Conservation (phyloP, 2,797 vertebrate genomes). For the Trachops cirrhosus region DNA sequence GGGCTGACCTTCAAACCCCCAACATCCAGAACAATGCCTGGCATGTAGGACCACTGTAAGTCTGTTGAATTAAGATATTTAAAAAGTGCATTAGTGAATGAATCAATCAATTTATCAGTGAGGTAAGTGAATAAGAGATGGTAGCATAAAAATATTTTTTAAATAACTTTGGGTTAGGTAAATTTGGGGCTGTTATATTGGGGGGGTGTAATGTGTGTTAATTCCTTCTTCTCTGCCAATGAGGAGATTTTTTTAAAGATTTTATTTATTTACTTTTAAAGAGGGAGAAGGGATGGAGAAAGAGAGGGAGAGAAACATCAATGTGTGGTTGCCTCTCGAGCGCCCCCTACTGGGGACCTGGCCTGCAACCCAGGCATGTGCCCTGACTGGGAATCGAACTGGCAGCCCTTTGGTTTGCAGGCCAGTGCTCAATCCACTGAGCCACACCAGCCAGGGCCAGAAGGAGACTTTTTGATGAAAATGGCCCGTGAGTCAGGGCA, state of each 20-base stretch:
- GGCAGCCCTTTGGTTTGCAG: too few relatives aligned
- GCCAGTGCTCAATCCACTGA: too few relatives aligned
- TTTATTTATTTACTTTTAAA: too few relatives aligned
- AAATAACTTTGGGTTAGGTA: not conserved
- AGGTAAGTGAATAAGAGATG: not conserved
- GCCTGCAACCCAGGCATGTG: too few relatives aligned
- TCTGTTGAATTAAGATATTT: not conserved
- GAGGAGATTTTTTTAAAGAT: not conserved
- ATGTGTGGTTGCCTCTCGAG: too few relatives aligned
- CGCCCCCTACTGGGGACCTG: too few relatives aligned
- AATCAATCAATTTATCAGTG: not conserved
- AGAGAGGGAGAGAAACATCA: too few relatives aligned
- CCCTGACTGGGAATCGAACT: too few relatives aligned
- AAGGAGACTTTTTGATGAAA: not conserved
- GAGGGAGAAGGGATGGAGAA: too few relatives aligned
- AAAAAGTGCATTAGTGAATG: not conserved
- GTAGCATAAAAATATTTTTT: not conserved
- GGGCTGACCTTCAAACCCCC: not conserved
- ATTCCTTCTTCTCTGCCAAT: not conserved
- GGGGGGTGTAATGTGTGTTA: not conserved
- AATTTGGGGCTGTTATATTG: not conserved
- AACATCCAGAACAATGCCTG: not conserved
- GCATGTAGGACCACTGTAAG: not conserved
- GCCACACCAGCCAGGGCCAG: not conserved
- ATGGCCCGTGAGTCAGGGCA: not conserved